Conservation (phyloP, 2,888 invertebrate genomes). For the Adelphocoris suturalis region DNA sequence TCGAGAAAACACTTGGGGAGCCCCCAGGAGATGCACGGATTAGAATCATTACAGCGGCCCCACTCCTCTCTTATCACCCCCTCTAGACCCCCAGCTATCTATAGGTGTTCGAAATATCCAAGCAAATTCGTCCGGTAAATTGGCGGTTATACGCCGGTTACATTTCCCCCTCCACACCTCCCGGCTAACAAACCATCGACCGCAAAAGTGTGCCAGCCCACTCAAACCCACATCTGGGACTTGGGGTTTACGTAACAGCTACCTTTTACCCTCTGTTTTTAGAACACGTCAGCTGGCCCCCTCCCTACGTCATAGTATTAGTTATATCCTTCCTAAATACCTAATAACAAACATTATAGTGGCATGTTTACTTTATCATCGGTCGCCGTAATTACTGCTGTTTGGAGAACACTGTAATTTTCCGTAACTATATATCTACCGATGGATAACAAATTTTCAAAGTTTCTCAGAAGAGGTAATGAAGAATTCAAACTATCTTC, state of each 20-base stretch:
- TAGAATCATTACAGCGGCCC: not conserved
- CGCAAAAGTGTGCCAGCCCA: slow-evolving; percentile 24
- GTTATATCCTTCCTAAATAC: not conserved
- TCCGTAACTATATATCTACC: not conserved
- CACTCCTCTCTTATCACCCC: not conserved
- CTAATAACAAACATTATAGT: slow-evolving; percentile 16
- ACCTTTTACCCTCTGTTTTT: not conserved
- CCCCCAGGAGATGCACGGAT: not conserved
- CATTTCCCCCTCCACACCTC: not conserved
- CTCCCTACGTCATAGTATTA: not conserved
- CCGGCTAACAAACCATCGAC: not conserved
- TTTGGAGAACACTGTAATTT: not conserved
- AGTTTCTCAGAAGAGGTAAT: not conserved
- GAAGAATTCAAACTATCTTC: not conserved
- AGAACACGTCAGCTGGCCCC: not conserved
- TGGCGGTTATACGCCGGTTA: not conserved
- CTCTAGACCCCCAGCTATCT: not conserved
- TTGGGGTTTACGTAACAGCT: not conserved
- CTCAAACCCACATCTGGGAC: slow-evolving; percentile 15
- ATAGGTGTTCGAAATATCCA: not conserved
- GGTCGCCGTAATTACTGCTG: not conserved
- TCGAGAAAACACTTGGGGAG: not conserved
- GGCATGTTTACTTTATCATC: not conserved
- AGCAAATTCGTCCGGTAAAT: not conserved
- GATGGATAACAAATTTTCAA: not conserved